Evolutionary conservation across 2,797 vertebrate species (phyloP).

Genomic region (Eulemur coronatus): DNA sequence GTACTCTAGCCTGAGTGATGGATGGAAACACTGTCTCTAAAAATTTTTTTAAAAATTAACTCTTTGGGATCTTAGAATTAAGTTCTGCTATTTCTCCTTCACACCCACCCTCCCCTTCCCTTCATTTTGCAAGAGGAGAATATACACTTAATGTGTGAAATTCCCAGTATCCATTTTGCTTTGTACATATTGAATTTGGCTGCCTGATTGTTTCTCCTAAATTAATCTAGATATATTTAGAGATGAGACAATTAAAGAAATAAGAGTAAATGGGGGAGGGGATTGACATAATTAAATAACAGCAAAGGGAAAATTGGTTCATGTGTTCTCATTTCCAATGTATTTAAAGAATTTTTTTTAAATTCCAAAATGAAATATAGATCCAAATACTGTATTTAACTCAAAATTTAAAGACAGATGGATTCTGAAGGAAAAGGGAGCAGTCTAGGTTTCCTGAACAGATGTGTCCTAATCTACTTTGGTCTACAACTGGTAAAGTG

Average conservation of each 20-base stretch:
- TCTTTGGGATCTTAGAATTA: not conserved
- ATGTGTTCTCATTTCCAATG: not conserved
- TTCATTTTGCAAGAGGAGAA: not conserved
- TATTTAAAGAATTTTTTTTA: not conserved
- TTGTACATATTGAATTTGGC: not conserved
- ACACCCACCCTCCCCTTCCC: rapidly evolving
- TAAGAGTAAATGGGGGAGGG: not conserved
- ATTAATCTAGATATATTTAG: not conserved
- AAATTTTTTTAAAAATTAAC: not conserved
- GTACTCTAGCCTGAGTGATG: not conserved
- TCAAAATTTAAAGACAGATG: conserved; percentile 17
- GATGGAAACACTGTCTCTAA: not conserved
- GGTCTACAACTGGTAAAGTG: not conserved
- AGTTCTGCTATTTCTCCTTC: not conserved
- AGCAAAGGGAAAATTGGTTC: not conserved
- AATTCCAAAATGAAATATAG: conserved; percentile 46
- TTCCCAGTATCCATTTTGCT: not conserved
- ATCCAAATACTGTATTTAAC: not conserved
- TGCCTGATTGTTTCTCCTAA: not conserved
- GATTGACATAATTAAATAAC: not conserved
- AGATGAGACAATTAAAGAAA: conserved; percentile 3
- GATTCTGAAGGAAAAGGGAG: not conserved
- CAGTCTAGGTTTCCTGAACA: not conserved
- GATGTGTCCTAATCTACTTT: not conserved
- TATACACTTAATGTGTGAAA: not conserved